These are phyloP conservation scores for Delphinapterus leucas DNA, from an alignment of 2,113 vertebrate species.

Conservation along the genomic window DNA sequence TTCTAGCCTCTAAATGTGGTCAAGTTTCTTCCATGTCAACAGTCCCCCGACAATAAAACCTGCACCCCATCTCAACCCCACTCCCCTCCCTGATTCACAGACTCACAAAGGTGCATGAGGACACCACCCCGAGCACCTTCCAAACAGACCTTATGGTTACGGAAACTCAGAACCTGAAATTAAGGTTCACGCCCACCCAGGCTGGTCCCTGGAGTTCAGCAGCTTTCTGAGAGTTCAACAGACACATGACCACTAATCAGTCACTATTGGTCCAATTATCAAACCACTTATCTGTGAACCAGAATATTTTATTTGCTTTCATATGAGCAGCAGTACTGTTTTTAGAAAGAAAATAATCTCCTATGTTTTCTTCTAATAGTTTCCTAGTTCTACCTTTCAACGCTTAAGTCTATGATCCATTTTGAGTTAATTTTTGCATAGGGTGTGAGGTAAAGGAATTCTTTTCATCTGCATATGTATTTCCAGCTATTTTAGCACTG, in stretches of 20 bases:
- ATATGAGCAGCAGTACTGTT: neutral
- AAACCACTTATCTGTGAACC: neutral
- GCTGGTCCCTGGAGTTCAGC: neutral
- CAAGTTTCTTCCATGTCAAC: neutral
- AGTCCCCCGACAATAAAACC: neutral
- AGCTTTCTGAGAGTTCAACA: neutral
- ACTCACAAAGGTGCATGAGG: neutral
- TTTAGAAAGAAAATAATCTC: neutral
- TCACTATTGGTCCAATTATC: neutral
- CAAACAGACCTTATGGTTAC: neutral
- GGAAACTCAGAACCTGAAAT: neutral
- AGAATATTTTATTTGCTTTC: neutral
- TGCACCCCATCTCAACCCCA: neutral
- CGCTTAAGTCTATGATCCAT: neutral
- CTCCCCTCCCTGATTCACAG: neutral
- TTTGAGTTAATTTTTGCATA: neutral
- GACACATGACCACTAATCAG: neutral
- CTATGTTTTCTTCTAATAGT: neutral
- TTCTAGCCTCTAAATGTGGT: neutral
- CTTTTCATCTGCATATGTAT: neutral
- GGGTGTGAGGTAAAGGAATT: neutral
- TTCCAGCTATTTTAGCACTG: neutral
- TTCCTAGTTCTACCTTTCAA: neutral
- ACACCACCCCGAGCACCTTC: neutral
- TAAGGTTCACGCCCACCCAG: neutral